Conservation (phyloP, 2,113 vertebrate genomes). For the Ophthalmolycus amberensis region DNA sequence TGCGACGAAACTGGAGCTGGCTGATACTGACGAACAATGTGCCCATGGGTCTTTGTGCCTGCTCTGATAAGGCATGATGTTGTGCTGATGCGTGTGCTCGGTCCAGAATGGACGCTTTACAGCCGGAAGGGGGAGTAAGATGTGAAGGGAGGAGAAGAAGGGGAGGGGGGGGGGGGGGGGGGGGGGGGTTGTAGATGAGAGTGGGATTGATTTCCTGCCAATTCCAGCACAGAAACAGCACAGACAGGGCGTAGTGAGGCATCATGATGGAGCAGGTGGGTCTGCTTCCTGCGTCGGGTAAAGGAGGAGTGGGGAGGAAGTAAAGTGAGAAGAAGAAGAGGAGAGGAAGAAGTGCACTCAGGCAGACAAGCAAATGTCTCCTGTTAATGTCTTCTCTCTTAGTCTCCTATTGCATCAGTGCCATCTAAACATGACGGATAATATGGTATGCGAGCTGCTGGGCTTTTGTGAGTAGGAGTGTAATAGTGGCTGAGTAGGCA, state of each 20-base stretch:
- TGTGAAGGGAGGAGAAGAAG: slow-evolving; percentile 39
- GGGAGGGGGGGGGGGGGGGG: too few relatives aligned
- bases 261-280: slow-evolving; percentile 67
- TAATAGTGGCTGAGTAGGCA: slow-evolving; percentile 11
- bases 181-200: slow-evolving; percentile 47
- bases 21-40: slow-evolving; percentile 76
- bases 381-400: slow-evolving; percentile 34
- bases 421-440: slow-evolving; percentile 27
- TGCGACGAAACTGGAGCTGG: slow-evolving; percentile 67
- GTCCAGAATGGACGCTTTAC: slow-evolving; percentile 70
- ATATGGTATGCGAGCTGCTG: slow-evolving; percentile 2
- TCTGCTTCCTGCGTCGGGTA: slow-evolving; percentile 52
- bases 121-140: slow-evolving; percentile 70
- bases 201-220: slow-evolving; percentile 79
- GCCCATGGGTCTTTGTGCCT: slow-evolving; percentile 72
- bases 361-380: slow-evolving; percentile 30
- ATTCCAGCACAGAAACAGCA: slow-evolving; percentile 55
- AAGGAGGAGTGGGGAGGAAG: slow-evolving; percentile 40
- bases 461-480: background rate
- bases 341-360: slow-evolving; percentile 35
- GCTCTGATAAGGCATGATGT: slow-evolving; percentile 72
- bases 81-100: slow-evolving; percentile 61
- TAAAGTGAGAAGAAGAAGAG: slow-evolving; percentile 41
- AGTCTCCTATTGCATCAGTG: slow-evolving; percentile 30
- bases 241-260: slow-evolving; percentile 60